phyloP scores from a whole-genome alignment of 2,797 vertebrate genomes.

The Crocodylus rhombifer region DNA sequence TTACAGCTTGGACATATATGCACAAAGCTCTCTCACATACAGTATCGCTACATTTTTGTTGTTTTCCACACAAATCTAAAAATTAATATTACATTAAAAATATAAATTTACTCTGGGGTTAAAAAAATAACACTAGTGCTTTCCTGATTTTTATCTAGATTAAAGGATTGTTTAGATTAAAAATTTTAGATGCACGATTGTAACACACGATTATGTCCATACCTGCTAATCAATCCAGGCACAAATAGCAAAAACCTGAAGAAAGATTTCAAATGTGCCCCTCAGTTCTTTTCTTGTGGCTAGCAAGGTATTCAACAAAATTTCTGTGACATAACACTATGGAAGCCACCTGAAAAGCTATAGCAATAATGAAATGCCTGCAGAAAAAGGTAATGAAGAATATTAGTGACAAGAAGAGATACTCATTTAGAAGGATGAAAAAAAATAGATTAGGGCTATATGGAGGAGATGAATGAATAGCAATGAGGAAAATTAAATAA shows the following conservation, averaged over 20 bases:
- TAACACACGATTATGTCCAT: neutral
- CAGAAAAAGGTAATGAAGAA: no score
- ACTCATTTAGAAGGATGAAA: no score
- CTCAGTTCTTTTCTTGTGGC: neutral
- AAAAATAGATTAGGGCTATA: no score
- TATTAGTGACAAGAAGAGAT: no score
- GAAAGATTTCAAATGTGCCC: neutral
- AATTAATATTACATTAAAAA: neutral
- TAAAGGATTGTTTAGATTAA: neutral
- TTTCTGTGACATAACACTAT: neutral
- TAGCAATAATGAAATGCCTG: neutral
- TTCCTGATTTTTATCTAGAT: neutral
- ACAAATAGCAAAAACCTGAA: neutral
- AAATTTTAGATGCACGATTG: neutral
- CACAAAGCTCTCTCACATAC: neutral
- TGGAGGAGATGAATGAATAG: no score
- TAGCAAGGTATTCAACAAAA: neutral
- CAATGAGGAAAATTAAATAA: no score
- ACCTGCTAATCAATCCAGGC: neutral
- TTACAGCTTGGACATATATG: neutral
- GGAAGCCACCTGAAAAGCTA: neutral
- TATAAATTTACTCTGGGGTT: neutral
- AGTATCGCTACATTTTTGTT: neutral
- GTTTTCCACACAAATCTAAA: neutral
- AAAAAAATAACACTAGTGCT: neutral